phyloP scores from a whole-genome alignment of 2,797 vertebrate genomes.

The Oreochromis grahami region DNA sequence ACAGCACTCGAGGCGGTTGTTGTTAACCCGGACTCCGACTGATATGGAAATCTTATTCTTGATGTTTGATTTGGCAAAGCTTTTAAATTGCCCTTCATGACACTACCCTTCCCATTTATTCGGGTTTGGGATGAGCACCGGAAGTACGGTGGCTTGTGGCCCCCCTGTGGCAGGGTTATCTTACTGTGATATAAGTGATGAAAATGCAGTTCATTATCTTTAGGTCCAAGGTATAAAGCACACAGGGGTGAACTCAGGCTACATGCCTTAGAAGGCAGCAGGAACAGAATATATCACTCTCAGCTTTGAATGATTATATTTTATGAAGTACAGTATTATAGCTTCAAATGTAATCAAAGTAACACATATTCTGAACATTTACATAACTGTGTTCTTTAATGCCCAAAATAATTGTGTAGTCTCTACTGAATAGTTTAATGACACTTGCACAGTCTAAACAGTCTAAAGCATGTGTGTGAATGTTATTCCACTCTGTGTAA shows the following conservation, averaged over 20 bases:
- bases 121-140: neutral
- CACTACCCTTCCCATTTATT: neutral
- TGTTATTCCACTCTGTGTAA: neutral
- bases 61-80: neutral
- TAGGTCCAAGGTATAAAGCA: neutral
- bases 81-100: neutral
- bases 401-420: neutral
- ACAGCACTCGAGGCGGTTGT: neutral
- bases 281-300: neutral
- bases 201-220: slow-evolving; percentile 18
- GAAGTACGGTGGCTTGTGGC: neutral
- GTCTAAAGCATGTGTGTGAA: neutral
- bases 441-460: neutral
- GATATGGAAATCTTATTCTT: neutral
- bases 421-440: neutral
- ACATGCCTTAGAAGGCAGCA: neutral
- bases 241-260: neutral
- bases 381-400: neutral
- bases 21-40: neutral
- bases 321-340: neutral
- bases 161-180: neutral
- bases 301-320: neutral
- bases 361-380: neutral
- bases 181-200: neutral
- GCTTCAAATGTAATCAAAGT: neutral